phyloP scores from a whole-genome alignment of 2,888 invertebrate genomes.

The Octonoba sinensis region DNA sequence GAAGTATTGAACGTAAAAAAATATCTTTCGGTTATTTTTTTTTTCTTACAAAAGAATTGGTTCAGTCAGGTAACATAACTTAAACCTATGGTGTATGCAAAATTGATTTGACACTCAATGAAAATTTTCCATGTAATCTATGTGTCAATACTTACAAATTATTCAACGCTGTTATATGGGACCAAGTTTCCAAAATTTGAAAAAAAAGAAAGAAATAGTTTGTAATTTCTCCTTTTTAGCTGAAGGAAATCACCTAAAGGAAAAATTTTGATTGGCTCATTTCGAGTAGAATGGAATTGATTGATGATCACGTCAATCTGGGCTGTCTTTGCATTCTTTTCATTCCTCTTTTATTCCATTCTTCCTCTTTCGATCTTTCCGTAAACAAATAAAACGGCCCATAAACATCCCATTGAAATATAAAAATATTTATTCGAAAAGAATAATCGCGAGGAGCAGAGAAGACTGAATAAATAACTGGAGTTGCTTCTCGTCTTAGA shows the following conservation, averaged over 20 bases:
- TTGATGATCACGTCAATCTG: conserved; percentile 46
- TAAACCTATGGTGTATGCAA: too few species aligned
- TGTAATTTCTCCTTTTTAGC: background rate
- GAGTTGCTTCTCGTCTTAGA: conserved; percentile 14
- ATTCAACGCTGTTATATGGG: background rate
- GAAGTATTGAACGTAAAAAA: too few species aligned
- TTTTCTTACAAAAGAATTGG: too few species aligned
- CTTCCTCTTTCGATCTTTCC: background rate
- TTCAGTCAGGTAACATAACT: too few species aligned
- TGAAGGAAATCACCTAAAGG: conserved; percentile 10
- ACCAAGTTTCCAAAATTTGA: background rate
- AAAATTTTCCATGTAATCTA: too few species aligned
- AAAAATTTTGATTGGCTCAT: conserved; percentile 43
- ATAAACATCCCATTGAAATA: conserved; percentile 45
- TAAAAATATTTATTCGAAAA: conserved; percentile 35
- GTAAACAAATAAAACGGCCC: conserved; percentile 40
- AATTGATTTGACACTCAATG: too few species aligned
- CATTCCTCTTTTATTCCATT: background rate
- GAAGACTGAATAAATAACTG: background rate
- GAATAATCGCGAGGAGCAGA: conserved; percentile 4
- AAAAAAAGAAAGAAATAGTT: too few species aligned
- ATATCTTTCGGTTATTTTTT: too few species aligned
- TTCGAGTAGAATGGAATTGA: conserved; percentile 34
- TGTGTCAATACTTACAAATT: background rate
- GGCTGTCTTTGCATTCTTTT: conserved; percentile 18